These are phyloP conservation scores for Drosophila sordidula DNA, from an alignment of 2,888 invertebrate genomes.

Conservation along the genomic window DNA sequence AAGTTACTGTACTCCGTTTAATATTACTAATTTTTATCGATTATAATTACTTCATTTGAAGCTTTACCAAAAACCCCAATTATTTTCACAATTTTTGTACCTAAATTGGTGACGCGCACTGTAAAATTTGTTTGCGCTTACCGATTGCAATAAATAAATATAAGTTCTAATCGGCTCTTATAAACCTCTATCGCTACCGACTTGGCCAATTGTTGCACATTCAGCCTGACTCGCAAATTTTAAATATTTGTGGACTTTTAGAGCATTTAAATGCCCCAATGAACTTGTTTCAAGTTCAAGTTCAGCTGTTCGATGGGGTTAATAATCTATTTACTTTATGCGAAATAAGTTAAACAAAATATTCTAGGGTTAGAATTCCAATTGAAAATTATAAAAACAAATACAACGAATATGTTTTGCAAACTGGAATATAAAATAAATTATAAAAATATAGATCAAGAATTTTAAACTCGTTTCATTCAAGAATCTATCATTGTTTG, in stretches of 20 bases:
- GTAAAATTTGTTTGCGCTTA: not conserved
- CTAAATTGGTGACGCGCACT: not conserved
- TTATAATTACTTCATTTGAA: not conserved
- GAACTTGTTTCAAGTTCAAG: slow-evolving; percentile 8
- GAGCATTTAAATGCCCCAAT: not conserved
- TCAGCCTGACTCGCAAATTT: slow-evolving; percentile 25
- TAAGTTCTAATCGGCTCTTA: slow-evolving; percentile 15
- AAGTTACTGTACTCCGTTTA: no score
- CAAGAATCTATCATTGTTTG: no score
- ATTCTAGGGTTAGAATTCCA: not conserved
- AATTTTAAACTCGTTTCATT: no score
- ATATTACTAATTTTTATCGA: no score
- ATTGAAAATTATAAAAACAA: not conserved
- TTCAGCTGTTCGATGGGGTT: not conserved
- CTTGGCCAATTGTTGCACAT: slow-evolving; percentile 10
- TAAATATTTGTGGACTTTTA: not conserved
- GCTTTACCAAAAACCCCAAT: not conserved
- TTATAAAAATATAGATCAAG: no score
- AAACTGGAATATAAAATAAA: no score
- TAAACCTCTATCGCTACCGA: not conserved
- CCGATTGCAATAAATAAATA: slow-evolving; percentile 5
- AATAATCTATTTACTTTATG: not conserved
- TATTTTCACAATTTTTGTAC: not conserved
- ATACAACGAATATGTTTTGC: no score
- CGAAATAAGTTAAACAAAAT: not conserved